These are phyloP conservation scores for Panorpa germanica DNA, from an alignment of 2,888 invertebrate species.

Conservation along the genomic window DNA sequence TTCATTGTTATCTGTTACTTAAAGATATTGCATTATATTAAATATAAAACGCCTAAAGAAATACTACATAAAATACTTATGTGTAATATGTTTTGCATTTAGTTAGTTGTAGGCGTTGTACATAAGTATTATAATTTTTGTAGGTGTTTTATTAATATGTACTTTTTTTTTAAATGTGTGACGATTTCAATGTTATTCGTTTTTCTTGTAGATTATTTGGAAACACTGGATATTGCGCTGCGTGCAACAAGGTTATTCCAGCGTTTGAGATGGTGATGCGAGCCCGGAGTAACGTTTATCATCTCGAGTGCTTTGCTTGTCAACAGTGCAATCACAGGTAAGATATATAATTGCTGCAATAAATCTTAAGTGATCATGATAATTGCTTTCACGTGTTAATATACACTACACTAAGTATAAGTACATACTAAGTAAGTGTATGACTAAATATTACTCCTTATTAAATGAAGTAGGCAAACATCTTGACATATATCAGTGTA, in stretches of 20 bases:
- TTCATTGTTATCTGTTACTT: too few relatives aligned
- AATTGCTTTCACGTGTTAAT: too few relatives aligned
- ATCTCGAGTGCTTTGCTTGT: constrained; percentile 95
- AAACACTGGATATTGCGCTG: constrained; percentile 89
- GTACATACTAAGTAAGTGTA: too few relatives aligned
- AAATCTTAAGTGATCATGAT: too few relatives aligned
- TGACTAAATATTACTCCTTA: too few relatives aligned
- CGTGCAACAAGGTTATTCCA: constrained; percentile 94
- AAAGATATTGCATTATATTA: too few relatives aligned
- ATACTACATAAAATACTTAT: too few relatives aligned
- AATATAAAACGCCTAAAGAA: too few relatives aligned
- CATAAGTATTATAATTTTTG: not conserved
- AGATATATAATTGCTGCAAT: constrained; percentile 19
- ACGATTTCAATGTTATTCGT: constrained; percentile 7
- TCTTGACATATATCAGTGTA: too few relatives aligned
- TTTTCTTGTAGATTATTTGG: constrained; percentile 59
- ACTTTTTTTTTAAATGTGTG: constrained; percentile 1
- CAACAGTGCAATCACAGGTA: constrained; percentile 97
- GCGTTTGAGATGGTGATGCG: constrained; percentile 99
- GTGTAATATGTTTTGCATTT: too few relatives aligned
- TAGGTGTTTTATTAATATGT: not conserved
- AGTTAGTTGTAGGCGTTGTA: not conserved
- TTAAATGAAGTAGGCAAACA: too few relatives aligned
- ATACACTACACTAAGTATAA: too few relatives aligned
- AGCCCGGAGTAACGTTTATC: constrained; percentile 90